phyloP scores from a whole-genome alignment of 2,113 vertebrate species.

The Gnathochromis pfefferi region DNA sequence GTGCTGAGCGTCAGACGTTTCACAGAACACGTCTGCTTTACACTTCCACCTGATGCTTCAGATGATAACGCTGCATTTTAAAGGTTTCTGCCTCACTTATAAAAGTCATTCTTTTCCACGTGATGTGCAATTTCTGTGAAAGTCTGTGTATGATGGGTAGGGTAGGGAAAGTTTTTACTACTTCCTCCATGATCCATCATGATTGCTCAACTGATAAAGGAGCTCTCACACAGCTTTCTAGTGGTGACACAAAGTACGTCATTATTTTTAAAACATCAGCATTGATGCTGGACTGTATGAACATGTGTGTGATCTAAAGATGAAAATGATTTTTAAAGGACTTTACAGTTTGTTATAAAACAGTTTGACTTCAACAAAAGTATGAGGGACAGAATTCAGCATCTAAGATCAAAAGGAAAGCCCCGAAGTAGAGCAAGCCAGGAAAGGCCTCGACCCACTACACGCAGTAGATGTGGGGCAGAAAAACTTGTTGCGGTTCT shows the following conservation, averaged over 20 bases:
- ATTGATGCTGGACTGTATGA: not conserved
- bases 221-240: not conserved
- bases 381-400: not conserved
- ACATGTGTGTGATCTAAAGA: not conserved
- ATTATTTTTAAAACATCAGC: not conserved
- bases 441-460: not conserved
- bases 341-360: not conserved
- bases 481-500: not conserved
- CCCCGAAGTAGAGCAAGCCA: not conserved
- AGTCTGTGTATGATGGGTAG: not conserved
- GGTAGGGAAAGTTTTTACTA: not conserved
- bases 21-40: not conserved
- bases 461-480: not conserved
- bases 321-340: not conserved
- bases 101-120: accelerated
- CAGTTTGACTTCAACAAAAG: not conserved
- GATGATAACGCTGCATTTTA: not conserved
- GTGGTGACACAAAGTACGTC: accelerated
- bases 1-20: not conserved
- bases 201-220: accelerated
- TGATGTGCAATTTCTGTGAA: not conserved
- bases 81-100: not conserved
- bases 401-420: not conserved
- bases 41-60: not conserved
- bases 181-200: not conserved